Base-by-base conservation (phyloP, 2,113 vertebrate genomes). In the Aythya baeri region DNA sequence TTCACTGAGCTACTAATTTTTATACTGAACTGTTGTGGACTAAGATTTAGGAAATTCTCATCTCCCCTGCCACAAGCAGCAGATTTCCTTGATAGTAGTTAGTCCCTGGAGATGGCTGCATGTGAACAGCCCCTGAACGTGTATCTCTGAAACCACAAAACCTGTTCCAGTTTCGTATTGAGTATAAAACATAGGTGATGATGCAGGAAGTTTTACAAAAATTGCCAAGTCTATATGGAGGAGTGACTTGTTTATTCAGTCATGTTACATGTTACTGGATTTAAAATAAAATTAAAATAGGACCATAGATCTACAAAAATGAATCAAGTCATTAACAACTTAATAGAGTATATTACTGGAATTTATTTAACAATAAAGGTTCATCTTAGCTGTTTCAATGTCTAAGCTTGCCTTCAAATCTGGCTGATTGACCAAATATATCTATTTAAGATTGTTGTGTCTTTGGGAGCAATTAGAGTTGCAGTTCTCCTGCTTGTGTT, bases 131-230 rank as follows among this genome's bases (percentile, higher is more conserved):
- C 31, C 50, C 26, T 59, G 50, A 8, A 8, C 59, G 4, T 20
- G 31, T 50, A 52, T 25, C 18, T 31, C 6, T 2, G 41, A 78
- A 16, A 55, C 13, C 15, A 36, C 43, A 86, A 74, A 73, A 49
- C 10, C 31, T 63, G 3, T 63, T 89, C 18, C 8, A 38, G 1
- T 8, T 27, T 49, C 20, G 5, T 77, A 12, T 3, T 2, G 0
- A 0, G 21, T 55, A 11, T 9, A 58, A 88, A 43, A 7, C 49
- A 27, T 34, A 52, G 44, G 11, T 49, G 31, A 9, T 63, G 32
- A 72, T 50, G 10, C 23, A 79, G 38, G 13, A 61, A 27, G 3
- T 29, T 59, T 61, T 83, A 54, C n/a, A 49, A 77, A 57, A 81
- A 50, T 76, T 57, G 20, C 26, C 41, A 63, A 23, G 14, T 65